Evolutionary conservation across 2,888 invertebrate species (phyloP).

Genomic region (Pterostichus madidus): DNA sequence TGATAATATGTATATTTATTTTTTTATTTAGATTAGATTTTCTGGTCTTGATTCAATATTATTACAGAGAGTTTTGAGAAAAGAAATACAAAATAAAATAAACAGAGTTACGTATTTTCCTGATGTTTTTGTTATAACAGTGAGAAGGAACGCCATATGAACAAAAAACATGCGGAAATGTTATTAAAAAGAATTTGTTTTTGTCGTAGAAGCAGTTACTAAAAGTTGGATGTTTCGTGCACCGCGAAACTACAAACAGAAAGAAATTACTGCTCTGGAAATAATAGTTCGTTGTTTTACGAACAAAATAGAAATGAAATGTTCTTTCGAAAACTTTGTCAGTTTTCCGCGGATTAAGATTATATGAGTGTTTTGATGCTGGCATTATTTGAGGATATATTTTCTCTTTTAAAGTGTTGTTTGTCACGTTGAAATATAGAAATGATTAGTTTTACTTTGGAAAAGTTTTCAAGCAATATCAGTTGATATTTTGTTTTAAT

Average conservation of each 20-base stretch:
- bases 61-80: too few species aligned
- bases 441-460: conserved; percentile 9
- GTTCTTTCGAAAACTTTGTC: conserved; percentile 43
- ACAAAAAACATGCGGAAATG: conserved; percentile 37
- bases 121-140: not conserved
- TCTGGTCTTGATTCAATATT: too few species aligned
- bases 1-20: too few species aligned
- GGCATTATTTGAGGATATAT: conserved; percentile 19
- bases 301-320: conserved; percentile 45
- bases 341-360: conserved; percentile 42
- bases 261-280: conserved; percentile 27
- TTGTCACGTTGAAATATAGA: not conserved
- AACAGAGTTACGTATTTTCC: conserved; percentile 6
- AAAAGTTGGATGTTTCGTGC: conserved; percentile 26
- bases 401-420: conserved; percentile 32
- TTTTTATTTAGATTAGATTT: too few species aligned
- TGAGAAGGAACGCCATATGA: conserved; percentile 35
- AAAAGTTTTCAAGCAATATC: not conserved
- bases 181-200: conserved; percentile 49
- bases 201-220: conserved; percentile 21
- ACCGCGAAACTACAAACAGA: conserved; percentile 4
- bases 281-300: conserved; percentile 41
- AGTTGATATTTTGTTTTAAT: too few species aligned
- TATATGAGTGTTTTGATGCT: conserved; percentile 44
- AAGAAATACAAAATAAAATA: conserved; percentile 11